Percentiles rank a stretch among this genome's conserved stretches.
Evolutionary conservation across 2,113 vertebrate genomes (phyloP).

Genomic region (Haplotaxodon microlepis): DNA sequence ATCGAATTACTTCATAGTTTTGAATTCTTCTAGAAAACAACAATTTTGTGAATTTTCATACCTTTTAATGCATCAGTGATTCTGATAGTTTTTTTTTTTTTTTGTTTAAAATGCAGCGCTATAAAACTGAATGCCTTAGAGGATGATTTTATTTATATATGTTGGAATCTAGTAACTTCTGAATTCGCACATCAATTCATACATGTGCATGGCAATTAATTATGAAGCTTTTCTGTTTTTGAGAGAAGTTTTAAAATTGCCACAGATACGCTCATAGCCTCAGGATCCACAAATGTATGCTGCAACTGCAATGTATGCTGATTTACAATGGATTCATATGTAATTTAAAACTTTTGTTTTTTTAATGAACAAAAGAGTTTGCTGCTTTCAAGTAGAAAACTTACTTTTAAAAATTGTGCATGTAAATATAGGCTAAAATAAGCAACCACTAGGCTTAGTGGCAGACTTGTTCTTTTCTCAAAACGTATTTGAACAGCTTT

Average conservation of each 20-base stretch:
- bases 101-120: rapidly evolving
- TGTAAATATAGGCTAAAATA: background rate
- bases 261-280: background rate
- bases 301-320: background rate
- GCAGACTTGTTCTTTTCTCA: background rate
- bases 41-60: background rate
- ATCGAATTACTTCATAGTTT: background rate
- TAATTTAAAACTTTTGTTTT: background rate
- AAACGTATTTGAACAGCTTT: background rate
- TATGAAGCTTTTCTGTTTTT: background rate
- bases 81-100: background rate
- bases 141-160: background rate
- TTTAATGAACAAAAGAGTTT: background rate
- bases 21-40: background rate
- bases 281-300: background rate
- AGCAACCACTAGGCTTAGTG: background rate
- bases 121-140: background rate
- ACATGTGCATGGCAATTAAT: background rate
- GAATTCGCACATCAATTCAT: background rate
- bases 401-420: background rate
- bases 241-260: background rate
- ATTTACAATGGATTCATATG: background rate
- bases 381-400: background rate
- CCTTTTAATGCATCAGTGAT: background rate
- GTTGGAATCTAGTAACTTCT: background rate